Conservation (phyloP, 2,888 invertebrate species). For the Augiades crinisus region DNA sequence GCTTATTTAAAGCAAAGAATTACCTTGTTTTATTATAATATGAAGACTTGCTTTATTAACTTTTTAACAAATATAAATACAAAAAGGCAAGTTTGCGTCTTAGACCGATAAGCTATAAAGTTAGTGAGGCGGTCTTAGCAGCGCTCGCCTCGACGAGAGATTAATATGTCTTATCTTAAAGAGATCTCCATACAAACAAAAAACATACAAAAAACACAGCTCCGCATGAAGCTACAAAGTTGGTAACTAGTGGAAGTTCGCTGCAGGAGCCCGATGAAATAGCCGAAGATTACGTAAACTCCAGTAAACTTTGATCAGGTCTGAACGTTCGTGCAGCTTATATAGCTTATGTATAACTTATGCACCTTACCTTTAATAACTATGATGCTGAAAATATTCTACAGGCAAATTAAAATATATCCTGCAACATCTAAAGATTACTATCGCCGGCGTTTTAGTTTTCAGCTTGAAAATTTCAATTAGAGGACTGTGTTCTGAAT, state of each 20-base stretch:
- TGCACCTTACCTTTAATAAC: too few species aligned
- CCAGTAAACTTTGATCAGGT: slow-evolving; percentile 10
- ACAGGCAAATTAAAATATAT: too few species aligned
- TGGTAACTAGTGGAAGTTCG: slow-evolving; percentile 4
- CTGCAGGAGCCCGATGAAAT: slow-evolving; percentile 8
- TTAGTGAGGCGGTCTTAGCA: slow-evolving; percentile 2
- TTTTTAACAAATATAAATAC: too few species aligned
- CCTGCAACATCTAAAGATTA: too few species aligned
- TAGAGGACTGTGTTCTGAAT: too few species aligned
- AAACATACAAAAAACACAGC: slow-evolving; percentile 2
- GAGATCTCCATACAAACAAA: slow-evolving; percentile 11
- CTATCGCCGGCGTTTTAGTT: too few species aligned
- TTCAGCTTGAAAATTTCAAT: too few species aligned
- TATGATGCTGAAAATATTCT: too few species aligned
- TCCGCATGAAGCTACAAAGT: neutral
- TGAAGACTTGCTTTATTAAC: too few species aligned
- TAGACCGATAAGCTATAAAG: neutral
- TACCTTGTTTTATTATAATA: too few species aligned
- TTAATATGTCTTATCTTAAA: slow-evolving; percentile 16
- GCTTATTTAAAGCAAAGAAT: too few species aligned
- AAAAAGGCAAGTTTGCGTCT: slow-evolving; percentile 6
- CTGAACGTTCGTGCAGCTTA: neutral
- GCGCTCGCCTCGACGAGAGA: slow-evolving; percentile 6
- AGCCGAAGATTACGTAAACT: slow-evolving; percentile 14
- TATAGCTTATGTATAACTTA: too few species aligned